phyloP scores from a whole-genome alignment of 2,113 vertebrate genomes.

The Cepphus grylle region DNA sequence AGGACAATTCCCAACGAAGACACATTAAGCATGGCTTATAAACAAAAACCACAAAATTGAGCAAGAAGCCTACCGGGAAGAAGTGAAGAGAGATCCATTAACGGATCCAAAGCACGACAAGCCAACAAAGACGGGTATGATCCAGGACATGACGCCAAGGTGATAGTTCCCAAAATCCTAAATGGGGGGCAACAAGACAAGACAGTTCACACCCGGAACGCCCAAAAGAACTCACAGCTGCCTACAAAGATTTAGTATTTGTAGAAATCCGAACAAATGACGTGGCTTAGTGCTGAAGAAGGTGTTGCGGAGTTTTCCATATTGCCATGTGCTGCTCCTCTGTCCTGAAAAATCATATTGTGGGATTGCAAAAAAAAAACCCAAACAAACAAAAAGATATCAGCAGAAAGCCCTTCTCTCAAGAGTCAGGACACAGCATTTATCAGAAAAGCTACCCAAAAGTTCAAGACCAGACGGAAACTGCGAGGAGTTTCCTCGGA shows the following conservation, averaged over 20 bases:
- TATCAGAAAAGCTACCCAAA: not conserved
- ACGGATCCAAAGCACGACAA: constrained; percentile 97
- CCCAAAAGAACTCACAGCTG: not conserved
- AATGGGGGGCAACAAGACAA: not conserved
- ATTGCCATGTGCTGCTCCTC: not conserved
- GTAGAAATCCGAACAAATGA: not conserved
- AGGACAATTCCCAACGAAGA: not conserved
- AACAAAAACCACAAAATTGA: not conserved
- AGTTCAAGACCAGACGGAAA: not conserved
- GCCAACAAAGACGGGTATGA: constrained; percentile 96
- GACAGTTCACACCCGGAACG: not conserved
- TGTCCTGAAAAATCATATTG: not conserved
- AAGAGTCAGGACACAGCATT: not conserved
- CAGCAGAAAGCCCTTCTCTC: not conserved
- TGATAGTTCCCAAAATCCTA: constrained; percentile 94
- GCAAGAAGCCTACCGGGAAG: constrained; percentile 84
- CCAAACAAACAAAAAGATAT: rapidly evolving
- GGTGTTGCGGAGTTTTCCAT: not conserved
- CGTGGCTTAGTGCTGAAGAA: not conserved
- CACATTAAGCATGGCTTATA: not conserved
- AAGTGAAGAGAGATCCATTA: constrained; percentile 96
- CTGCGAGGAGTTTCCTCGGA: not conserved
- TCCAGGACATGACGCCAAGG: constrained; percentile 94
- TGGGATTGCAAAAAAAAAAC: not conserved
- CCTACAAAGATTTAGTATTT: not conserved